Evolutionary conservation across 2,888 invertebrate genomes (phyloP), one percentile per base, ranked within the genome.

Genomic region (Acanthosepion pharaonis): DNA sequence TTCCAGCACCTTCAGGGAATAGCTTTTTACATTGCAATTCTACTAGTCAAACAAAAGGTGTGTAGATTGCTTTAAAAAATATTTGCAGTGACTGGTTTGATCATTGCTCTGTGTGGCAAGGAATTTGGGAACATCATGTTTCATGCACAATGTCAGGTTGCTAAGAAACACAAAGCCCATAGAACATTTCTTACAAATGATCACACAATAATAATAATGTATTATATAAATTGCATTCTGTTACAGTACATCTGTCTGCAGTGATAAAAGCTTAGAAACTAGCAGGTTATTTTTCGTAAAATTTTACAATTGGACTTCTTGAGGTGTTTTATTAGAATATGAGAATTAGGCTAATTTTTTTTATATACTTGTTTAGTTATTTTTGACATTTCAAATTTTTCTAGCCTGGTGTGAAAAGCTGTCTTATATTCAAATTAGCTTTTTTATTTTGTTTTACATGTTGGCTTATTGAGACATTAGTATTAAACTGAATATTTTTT

Each of bases 221-320:
- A 78, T 11, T 78, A 78, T 78, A 78, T 78, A n/a, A 78, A 78
- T 78, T 78, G 78, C n/a, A n/a, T 78, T 78, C n/a, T 78, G n/a
- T 28, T 5, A 8, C 78, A 78, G n/a, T 9, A 8, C 28, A n/a
- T 78, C 78, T 78, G 78, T 78, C 78, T n/a, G 78, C 28, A 78
- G 3, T 78, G 3, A 78, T 78, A 28, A n/a, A 78, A 78, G n/a
- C 28, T 78, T 28, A 78, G 11, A n/a, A n/a, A 78, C 25, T 8
- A 64, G 64, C 64, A 8, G 64, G 64, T 11, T 28, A 64, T 64
- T 78, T 78, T n/a, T n/a, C n/a, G 0, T 78, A 9, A n/a, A 78
- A 28, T 78, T 28, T n/a, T n/a, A 78, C 78, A n/a, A n/a, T 11
- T 78, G 15, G 78, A 78, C n/a, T 78, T 78, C 1, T 78, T 78